These are phyloP conservation scores for Phaonia tiefii DNA, from an alignment of 2,888 invertebrate species.

Conservation along the genomic window DNA sequence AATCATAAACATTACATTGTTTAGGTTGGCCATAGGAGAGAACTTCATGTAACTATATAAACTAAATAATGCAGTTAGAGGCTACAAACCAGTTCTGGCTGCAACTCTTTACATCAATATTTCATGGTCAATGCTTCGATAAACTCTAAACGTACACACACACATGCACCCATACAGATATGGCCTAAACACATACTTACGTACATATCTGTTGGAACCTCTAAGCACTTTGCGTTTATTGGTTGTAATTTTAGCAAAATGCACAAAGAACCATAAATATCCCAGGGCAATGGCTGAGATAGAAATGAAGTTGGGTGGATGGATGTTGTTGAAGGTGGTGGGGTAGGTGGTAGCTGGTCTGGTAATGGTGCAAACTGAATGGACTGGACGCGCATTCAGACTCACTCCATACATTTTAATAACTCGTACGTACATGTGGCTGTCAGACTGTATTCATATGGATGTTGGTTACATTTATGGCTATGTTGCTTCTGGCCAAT, in stretches of 20 bases:
- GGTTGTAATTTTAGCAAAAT: not conserved
- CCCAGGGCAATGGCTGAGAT: not conserved
- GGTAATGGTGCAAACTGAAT: too few species aligned
- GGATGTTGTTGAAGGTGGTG: not conserved
- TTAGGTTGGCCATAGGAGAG: not conserved
- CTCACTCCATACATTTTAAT: too few species aligned
- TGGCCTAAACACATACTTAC: too few species aligned
- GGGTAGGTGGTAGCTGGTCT: not conserved
- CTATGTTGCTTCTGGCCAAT: slow-evolving; percentile 32
- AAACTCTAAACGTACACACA: not conserved
- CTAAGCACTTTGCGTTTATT: not conserved
- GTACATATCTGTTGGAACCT: not conserved
- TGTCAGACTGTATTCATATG: not conserved
- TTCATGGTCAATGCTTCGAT: slow-evolving; percentile 66
- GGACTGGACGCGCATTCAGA: too few species aligned
- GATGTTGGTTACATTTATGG: slow-evolving; percentile 13
- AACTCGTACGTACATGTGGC: slow-evolving; percentile 2
- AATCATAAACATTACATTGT: slow-evolving; percentile 28
- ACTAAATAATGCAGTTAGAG: slow-evolving; percentile 10
- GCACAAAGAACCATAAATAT: not conserved
- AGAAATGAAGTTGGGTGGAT: too few species aligned
- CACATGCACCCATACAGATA: not conserved
- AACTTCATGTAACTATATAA: not conserved
- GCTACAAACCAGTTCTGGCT: slow-evolving; percentile 13
- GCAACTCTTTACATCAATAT: slow-evolving; percentile 52